Base-by-base conservation (phyloP, 1,140 invertebrate species). In the Drosophila parabipectinata region DNA sequence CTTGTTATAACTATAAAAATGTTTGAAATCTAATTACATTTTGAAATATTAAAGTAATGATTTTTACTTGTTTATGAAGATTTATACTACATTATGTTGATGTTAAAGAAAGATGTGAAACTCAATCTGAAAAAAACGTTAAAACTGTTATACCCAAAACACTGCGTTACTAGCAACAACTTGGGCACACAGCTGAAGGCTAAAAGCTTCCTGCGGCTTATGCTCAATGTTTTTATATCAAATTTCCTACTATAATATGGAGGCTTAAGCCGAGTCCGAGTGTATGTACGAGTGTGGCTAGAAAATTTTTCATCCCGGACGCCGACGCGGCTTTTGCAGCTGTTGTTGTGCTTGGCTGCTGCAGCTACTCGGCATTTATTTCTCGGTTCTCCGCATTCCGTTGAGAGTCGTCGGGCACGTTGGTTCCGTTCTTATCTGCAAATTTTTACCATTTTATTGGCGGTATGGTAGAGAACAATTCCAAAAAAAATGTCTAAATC, bases 331-430 rank as follows among this genome's bases (percentile, higher is more conserved):
- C 67, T 58, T 60, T 64, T 72, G 81, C 81, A 79, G 80, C 72
- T 83, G 81, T 81, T 69, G 63, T 87, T 73, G 74, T 72, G 71
- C 55, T 57, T 60, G 51, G 39, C 45, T 37, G 48, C 50, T 48
- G 67, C 60, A 45, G 28, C 30, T 45, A 47, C 34, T 58, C 63
- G 34, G 54, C 51, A 34, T 21, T 10, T 37, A 37, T 76, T 51
- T 26, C 30, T 39, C 44, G 44, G 24, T 72, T 57, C 48, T 57
- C 59, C 26, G 69, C 81, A 84, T 85, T 85, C 77, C 71, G 77
- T 69, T 62, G 81, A 79, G 68, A 85, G 81, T 77, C 61, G 81
- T 85, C 67, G 80, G 78, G 48, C 60, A 75, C 57, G 77, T 68
- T 54, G 71, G 57, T 67, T 67, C 61, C 48, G 58, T 55, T 88